Evolutionary conservation across 2,797 vertebrate genomes (phyloP).

Genomic region (Falco naumanni): DNA sequence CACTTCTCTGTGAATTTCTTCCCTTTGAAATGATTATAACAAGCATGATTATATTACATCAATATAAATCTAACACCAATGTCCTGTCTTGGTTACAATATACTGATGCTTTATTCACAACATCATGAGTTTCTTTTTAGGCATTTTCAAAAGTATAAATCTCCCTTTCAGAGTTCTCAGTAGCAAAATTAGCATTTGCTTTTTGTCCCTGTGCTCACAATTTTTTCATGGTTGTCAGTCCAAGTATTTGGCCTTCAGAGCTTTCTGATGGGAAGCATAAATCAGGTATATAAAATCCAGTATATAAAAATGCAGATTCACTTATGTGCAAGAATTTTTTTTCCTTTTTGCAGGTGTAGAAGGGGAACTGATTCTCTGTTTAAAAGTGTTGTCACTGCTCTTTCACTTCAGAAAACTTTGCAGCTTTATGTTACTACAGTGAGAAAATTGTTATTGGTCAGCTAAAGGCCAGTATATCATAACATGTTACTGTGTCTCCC

Average conservation of each 20-base stretch:
- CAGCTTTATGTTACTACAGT: background rate
- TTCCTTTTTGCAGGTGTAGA: background rate
- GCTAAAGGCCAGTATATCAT: slow-evolving; percentile 5
- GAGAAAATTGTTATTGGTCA: background rate
- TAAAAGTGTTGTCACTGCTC: background rate
- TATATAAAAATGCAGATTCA: background rate
- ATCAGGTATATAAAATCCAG: slow-evolving; percentile 43
- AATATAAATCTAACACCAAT: slow-evolving; percentile 29
- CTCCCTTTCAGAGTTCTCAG: slow-evolving; percentile 46
- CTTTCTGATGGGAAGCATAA: slow-evolving; percentile 12
- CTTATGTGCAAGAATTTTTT: background rate
- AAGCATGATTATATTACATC: slow-evolving; percentile 23
- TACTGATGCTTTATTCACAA: slow-evolving; percentile 23
- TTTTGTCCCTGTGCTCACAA: slow-evolving; percentile 57
- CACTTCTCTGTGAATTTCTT: slow-evolving; percentile 9
- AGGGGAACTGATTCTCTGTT: background rate
- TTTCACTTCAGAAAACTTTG: background rate
- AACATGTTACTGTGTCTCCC: background rate
- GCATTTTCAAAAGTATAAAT: slow-evolving; percentile 58
- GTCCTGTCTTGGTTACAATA: slow-evolving; percentile 35
- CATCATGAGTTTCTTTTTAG: slow-evolving; percentile 41
- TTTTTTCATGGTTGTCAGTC: slow-evolving; percentile 66
- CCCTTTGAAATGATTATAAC: slow-evolving; percentile 31
- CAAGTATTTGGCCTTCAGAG: slow-evolving; percentile 30
- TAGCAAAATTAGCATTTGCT: slow-evolving; percentile 65